A percentile compares a stretch with the other conserved stretches of the same genome.
Evolutionary conservation across 2,888 invertebrate genomes (phyloP).

Genomic region (Saturnia pavonia): DNA sequence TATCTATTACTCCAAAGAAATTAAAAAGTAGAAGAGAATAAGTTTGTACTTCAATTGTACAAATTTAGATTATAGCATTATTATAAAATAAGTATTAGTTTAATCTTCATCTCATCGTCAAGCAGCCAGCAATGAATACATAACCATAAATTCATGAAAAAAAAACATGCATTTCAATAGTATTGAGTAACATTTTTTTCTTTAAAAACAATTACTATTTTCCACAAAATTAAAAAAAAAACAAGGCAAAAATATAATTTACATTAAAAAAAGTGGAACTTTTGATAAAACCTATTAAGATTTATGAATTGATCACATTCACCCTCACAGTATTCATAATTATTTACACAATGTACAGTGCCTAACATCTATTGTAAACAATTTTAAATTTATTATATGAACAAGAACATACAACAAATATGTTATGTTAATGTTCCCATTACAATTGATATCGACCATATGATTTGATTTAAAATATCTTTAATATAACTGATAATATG

Average conservation of each 20-base stretch:
- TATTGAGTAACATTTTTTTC: background rate
- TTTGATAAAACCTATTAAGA: conserved; percentile 24
- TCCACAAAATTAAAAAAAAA: background rate
- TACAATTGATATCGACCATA: background rate
- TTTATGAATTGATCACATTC: conserved; percentile 39
- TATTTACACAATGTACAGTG: conserved; percentile 64
- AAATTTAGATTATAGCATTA: background rate
- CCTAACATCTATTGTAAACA: conserved; percentile 26
- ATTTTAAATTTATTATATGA: conserved; percentile 4
- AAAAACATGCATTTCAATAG: background rate
- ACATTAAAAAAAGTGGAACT: conserved; percentile 36
- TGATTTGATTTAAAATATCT: background rate
- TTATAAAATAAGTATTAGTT: background rate
- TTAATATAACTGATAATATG: background rate
- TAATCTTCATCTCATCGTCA: background rate
- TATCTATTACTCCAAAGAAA: background rate
- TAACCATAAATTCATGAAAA: background rate
- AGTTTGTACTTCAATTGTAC: conserved; percentile 11
- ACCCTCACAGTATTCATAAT: conserved; percentile 38
- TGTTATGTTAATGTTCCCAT: conserved; percentile 5
- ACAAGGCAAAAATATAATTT: conserved; percentile 15
- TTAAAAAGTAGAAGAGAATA: background rate
- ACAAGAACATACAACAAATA: background rate
- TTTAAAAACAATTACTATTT: background rate
- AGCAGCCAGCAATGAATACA: background rate